Evolutionary conservation across 2,797 vertebrate genomes (phyloP).

Genomic region (Stomatorhinus walkeri): DNA sequence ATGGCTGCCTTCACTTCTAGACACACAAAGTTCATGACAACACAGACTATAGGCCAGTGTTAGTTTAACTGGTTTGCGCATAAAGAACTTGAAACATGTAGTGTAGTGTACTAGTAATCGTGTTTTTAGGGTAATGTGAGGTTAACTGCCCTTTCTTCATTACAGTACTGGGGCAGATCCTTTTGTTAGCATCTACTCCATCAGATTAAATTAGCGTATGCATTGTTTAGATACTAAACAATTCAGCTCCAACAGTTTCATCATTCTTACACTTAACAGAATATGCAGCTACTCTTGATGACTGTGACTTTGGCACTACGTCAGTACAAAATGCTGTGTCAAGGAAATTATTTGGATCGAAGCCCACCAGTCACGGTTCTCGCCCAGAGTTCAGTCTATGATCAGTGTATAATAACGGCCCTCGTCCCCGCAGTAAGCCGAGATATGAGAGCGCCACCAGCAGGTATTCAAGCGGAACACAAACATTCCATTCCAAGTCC

Average conservation of each 20-base stretch:
- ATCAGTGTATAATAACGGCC: background rate
- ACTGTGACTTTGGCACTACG: background rate
- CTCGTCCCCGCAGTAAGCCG: background rate
- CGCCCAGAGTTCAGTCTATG: background rate
- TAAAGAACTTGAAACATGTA: background rate
- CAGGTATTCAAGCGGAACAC: background rate
- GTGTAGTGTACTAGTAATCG: background rate
- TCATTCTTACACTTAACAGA: background rate
- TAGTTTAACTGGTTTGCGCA: background rate
- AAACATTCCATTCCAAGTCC: background rate
- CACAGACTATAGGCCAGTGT: background rate
- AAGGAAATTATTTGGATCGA: background rate
- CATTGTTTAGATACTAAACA: background rate
- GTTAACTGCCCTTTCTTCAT: background rate
- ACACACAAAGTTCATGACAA: background rate
- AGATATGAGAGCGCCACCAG: background rate
- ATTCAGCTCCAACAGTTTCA: background rate
- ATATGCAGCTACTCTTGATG: background rate
- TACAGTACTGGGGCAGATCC: background rate
- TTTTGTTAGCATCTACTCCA: background rate
- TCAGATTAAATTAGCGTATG: background rate
- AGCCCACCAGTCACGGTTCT: background rate
- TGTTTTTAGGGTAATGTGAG: background rate
- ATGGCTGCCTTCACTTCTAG: background rate
- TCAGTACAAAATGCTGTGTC: background rate